A percentile compares a stretch with the other conserved stretches of the same genome.
phyloP scores from a whole-genome alignment of 2,888 invertebrate genomes.

The Drosophila hamatofila region DNA sequence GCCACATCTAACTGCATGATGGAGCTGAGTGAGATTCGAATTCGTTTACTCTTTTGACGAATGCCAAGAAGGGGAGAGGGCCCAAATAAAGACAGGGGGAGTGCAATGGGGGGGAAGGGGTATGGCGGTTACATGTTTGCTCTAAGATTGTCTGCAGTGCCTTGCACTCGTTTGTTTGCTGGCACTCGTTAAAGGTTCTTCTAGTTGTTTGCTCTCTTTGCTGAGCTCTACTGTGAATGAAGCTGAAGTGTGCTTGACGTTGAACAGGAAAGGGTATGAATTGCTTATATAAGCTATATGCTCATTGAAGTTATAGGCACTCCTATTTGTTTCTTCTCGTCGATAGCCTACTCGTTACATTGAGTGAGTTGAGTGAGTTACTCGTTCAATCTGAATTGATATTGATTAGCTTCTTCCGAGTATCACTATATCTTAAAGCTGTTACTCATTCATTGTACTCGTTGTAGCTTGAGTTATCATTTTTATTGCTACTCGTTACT shows the following conservation, averaged over 20 bases:
- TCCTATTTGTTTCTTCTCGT: too few species aligned
- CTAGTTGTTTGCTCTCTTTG: neutral
- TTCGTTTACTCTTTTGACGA: slow-evolving; percentile 2
- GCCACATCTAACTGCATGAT: slow-evolving; percentile 5
- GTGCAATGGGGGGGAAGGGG: neutral
- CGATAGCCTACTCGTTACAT: too few species aligned
- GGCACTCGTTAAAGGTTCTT: neutral
- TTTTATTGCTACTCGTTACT: too few species aligned
- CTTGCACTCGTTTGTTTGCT: neutral
- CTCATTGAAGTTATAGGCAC: neutral
- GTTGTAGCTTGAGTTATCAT: too few species aligned
- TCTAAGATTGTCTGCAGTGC: neutral
- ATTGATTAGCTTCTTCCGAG: neutral
- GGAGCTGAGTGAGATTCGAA: neutral
- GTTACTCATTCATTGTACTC: too few species aligned
- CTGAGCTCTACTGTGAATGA: neutral
- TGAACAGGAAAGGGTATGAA: neutral
- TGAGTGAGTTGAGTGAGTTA: too few species aligned
- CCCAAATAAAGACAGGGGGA: neutral
- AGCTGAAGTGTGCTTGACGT: neutral
- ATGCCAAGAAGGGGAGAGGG: neutral
- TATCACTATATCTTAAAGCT: too few species aligned
- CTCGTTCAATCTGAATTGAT: neutral
- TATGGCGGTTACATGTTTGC: neutral
- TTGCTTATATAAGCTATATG: neutral